Conservation (phyloP, 2,888 invertebrate species). For the Strigamia crassipes region DNA sequence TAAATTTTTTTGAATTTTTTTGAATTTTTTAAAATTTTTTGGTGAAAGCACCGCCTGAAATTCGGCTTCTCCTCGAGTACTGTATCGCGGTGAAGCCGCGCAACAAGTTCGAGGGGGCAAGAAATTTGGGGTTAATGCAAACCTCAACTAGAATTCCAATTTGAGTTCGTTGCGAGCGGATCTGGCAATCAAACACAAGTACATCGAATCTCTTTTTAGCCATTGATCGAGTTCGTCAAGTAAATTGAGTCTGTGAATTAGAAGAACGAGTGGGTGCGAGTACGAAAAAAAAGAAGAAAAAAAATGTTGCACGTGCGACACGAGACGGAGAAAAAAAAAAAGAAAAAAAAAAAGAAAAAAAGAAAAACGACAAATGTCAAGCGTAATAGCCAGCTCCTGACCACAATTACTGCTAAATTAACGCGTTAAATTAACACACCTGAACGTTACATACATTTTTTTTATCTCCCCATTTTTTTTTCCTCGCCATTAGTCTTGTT, state of each 20-base stretch:
- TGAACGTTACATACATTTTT: not conserved
- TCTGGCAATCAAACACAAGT: not conserved
- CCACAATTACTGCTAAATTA: no score
- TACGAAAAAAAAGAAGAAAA: not conserved
- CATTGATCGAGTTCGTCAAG: constrained; percentile 17
- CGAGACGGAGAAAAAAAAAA: no score
- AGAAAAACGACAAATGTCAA: not conserved
- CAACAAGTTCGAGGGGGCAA: not conserved
- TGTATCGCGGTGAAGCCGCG: not conserved
- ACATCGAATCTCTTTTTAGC: not conserved
- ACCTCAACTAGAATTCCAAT: not conserved
- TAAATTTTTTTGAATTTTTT: no score
- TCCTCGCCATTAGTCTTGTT: not conserved
- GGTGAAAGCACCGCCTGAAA: not conserved
- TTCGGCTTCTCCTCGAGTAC: not conserved
- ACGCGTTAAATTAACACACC: not conserved
- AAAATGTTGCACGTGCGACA: not conserved
- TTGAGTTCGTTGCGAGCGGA: no score
- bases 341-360: not conserved
- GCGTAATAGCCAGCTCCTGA: not conserved
- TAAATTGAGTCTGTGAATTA: not conserved
- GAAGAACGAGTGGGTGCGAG: no score
- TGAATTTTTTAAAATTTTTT: no score
- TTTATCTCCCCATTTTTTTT: no score
- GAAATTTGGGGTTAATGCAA: no score